Evolutionary conservation across 2,797 vertebrate genomes (phyloP).

Genomic region (Hylomyscus alleni): DNA sequence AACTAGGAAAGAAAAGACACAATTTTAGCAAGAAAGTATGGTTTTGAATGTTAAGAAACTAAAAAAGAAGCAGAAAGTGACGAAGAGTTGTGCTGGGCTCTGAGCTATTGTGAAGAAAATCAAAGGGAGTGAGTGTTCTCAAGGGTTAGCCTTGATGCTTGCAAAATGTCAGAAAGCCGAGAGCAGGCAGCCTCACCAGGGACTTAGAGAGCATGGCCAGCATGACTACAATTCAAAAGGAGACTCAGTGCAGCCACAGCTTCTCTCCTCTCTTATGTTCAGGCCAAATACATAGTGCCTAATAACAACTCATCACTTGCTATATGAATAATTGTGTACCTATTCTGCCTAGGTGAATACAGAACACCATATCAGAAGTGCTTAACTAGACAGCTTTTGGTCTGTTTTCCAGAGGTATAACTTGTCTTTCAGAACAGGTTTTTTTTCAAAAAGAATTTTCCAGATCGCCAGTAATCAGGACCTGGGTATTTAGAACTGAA

Average conservation of each 20-base stretch:
- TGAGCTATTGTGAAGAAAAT: conserved; percentile 81
- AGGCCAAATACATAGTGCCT: background rate
- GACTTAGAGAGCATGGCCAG: conserved; percentile 46
- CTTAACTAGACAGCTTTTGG: background rate
- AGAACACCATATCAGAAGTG: background rate
- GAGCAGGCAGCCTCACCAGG: conserved; percentile 67
- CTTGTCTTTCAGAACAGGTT: background rate
- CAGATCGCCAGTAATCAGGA: background rate
- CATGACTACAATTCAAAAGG: conserved; percentile 70
- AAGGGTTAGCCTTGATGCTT: conserved; percentile 78
- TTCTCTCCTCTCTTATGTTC: background rate
- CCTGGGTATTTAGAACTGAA: background rate
- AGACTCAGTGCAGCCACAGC: background rate
- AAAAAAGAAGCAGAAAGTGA: conserved; percentile 42
- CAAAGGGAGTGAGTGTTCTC: conserved; percentile 80
- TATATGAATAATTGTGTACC: background rate
- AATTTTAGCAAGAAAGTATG: conserved; percentile 74
- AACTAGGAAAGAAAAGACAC: conserved; percentile 55
- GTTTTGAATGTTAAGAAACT: conserved; percentile 65
- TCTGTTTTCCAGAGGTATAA: background rate
- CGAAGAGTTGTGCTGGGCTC: conserved; percentile 65
- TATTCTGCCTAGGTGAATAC: background rate
- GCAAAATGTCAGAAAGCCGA: conserved; percentile 74
- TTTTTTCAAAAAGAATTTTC: background rate
- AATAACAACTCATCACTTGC: background rate